Percentiles rank a stretch among this genome's conserved stretches.
Conservation (phyloP, 2,113 vertebrate genomes). For the Synodontis membranacea region DNA sequence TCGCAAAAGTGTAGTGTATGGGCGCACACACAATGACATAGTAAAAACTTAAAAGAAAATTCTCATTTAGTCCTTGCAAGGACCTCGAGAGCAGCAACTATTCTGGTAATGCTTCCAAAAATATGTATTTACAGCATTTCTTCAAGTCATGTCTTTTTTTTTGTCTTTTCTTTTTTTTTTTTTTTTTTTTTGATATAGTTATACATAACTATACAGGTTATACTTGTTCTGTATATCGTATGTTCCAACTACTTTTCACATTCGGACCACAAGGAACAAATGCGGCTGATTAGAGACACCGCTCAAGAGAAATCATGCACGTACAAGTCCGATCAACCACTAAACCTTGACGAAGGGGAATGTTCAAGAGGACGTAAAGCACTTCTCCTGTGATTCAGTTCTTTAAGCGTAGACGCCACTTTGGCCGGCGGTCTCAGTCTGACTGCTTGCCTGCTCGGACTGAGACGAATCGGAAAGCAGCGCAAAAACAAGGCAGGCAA, state of each 20-base stretch:
- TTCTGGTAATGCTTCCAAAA: conserved; percentile 74
- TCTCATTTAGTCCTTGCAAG: conserved; percentile 50
- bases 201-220: conserved; percentile 77
- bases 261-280: conserved; percentile 79
- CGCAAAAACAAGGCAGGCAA: conserved; percentile 75
- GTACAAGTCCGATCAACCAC: conserved; percentile 71
- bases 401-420: conserved; percentile 52
- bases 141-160: conserved; percentile 38
- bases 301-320: conserved; percentile 73
- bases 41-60: conserved; percentile 62
- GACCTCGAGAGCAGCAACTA: conserved; percentile 70
- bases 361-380: conserved; percentile 62
- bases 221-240: conserved; percentile 66
- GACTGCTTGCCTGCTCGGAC: conserved; percentile 66
- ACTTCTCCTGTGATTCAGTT: conserved; percentile 47
- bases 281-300: conserved; percentile 67
- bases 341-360: conserved; percentile 73
- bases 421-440: conserved; percentile 46
- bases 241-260: conserved; percentile 77
- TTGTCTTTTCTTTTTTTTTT: conserved; percentile 58
- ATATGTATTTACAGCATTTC: conserved; percentile 78
- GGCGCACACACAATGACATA: conserved; percentile 40
- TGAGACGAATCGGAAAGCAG: conserved; percentile 70
- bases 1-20: conserved; percentile 34
- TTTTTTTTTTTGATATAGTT: conserved; percentile 69